Evolutionary conservation across 1,140 invertebrate species (phyloP).

Genomic region (Nymphalis io): DNA sequence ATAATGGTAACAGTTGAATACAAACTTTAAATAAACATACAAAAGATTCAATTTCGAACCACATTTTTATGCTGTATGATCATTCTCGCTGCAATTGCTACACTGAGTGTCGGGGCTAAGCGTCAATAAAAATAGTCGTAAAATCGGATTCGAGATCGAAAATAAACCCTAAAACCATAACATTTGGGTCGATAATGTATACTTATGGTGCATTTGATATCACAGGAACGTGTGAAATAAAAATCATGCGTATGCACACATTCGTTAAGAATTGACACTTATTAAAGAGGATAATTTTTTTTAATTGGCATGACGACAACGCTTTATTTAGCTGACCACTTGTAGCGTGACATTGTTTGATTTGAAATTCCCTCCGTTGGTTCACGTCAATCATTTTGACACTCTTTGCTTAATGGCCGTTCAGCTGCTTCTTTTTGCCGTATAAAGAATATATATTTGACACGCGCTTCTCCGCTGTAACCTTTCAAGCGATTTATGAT

Average conservation of each 20-base stretch:
- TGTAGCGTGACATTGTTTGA: conserved; percentile 67
- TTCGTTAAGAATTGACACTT: conserved; percentile 81
- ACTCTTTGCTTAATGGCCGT: conserved; percentile 45
- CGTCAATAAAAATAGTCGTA: conserved; percentile 80
- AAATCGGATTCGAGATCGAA: conserved; percentile 53
- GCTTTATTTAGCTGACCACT: conserved; percentile 72
- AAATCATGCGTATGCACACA: conserved; percentile 79
- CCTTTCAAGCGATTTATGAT: conserved; percentile 36
- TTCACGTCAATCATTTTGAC: conserved; percentile 61
- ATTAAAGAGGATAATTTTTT: conserved; percentile 78
- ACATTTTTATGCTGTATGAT: conserved; percentile 42
- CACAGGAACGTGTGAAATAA: conserved; percentile 74
- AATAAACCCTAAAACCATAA: conserved; percentile 46
- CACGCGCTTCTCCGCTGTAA: conserved; percentile 32
- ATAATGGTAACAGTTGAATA: conserved; percentile 20
- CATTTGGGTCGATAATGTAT: conserved; percentile 48
- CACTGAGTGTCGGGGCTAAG: conserved; percentile 71
- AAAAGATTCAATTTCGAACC: conserved; percentile 47
- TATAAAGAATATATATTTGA: conserved; percentile 36
- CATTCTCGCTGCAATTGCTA: conserved; percentile 54
- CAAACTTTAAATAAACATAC: conserved; percentile 35
- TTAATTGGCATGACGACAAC: conserved; percentile 80
- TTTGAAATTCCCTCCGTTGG: conserved; percentile 72
- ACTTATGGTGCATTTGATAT: conserved; percentile 24
- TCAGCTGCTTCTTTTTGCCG: conserved; percentile 43